Conservation (phyloP, 2,888 invertebrate species). For the Drosophila kokeensis region DNA sequence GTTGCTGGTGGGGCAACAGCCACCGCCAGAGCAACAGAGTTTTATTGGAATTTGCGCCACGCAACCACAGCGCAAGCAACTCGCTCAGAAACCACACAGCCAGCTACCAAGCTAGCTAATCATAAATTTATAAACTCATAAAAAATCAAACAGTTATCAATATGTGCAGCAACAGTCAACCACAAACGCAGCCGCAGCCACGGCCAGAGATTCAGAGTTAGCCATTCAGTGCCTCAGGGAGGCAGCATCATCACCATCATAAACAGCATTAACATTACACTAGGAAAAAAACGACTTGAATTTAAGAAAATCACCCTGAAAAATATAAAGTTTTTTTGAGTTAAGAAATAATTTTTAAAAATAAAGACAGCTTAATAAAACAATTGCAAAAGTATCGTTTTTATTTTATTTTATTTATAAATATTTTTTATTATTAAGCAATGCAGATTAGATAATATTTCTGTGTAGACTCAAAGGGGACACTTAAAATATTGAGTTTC, state of each 20-base stretch:
- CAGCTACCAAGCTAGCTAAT: constrained; percentile 61
- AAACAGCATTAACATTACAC: constrained; percentile 4
- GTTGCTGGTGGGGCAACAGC: neutral
- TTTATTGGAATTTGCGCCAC: constrained; percentile 31
- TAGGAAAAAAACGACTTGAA: neutral
- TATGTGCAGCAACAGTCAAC: constrained; percentile 62
- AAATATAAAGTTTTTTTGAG: neutral
- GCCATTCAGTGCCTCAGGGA: constrained; percentile 35
- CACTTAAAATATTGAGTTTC: neutral
- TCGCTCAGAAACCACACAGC: constrained; percentile 44
- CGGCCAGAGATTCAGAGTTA: constrained; percentile 4
- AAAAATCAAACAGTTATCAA: constrained; percentile 82
- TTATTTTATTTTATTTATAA: too few species aligned
- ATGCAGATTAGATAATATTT: too few species aligned
- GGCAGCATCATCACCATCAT: constrained; percentile 21
- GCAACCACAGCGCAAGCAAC: constrained; percentile 23
- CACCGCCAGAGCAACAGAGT: constrained; percentile 13
- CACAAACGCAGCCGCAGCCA: constrained; percentile 12
- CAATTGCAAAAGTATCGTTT: too few species aligned
- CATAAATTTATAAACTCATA: constrained; percentile 81
- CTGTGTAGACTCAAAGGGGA: neutral
- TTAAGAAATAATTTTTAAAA: neutral
- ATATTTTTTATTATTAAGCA: too few species aligned
- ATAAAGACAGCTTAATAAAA: neutral
- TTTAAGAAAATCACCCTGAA: neutral